Percentiles rank a stretch among this genome's conserved stretches.
Evolutionary conservation across 2,797 vertebrate species (phyloP).

Genomic region (Lemur catta): DNA sequence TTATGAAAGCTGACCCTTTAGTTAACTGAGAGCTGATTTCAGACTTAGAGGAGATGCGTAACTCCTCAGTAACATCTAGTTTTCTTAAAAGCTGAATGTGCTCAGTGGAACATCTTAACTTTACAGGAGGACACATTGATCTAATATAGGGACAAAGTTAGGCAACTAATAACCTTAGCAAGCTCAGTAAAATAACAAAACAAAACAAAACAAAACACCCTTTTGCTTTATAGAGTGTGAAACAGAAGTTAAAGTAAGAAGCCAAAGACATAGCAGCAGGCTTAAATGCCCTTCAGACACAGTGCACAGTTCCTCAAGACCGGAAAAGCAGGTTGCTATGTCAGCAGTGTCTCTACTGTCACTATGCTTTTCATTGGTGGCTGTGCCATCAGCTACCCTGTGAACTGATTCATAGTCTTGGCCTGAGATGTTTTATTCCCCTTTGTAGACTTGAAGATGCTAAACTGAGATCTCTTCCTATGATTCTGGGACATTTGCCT

Average conservation of each 20-base stretch:
- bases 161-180: neutral
- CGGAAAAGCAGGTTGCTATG: neutral
- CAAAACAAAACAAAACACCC: neutral
- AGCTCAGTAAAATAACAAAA: neutral
- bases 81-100: neutral
- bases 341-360: neutral
- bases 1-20: neutral
- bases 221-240: neutral
- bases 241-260: neutral
- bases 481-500: neutral
- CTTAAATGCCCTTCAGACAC: neutral
- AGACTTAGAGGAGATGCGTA: neutral
- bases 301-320: neutral
- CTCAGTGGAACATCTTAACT: neutral
- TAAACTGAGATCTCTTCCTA: neutral
- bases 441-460: neutral
- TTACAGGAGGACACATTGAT: neutral
- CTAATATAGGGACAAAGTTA: neutral
- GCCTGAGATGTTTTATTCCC: neutral
- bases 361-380: fast-evolving
- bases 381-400: neutral
- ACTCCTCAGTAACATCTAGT: neutral
- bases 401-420: neutral
- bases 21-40: neutral
- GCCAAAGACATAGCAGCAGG: neutral